Conservation (phyloP, 2,888 invertebrate genomes). For the Eurytoma californica region DNA sequence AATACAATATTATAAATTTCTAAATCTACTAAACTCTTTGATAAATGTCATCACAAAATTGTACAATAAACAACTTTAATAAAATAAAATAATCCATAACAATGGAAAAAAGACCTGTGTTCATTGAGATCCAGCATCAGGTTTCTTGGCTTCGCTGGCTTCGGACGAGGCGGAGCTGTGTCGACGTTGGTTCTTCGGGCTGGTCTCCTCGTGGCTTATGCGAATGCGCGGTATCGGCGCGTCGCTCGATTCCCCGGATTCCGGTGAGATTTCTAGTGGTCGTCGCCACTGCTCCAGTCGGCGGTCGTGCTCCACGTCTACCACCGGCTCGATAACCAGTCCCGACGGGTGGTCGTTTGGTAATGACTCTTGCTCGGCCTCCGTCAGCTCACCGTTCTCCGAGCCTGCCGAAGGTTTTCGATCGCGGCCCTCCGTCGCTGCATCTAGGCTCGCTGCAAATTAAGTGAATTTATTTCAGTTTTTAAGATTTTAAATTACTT, state of each 20-base stretch:
- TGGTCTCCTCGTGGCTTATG: slow-evolving; percentile 39
- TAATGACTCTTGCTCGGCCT: slow-evolving; percentile 64
- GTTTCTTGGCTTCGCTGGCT: neutral
- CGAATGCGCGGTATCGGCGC: slow-evolving; percentile 34
- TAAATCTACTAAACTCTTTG: too few species aligned
- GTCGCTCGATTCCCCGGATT: slow-evolving; percentile 29
- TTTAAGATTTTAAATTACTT: neutral
- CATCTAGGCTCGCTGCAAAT: neutral
- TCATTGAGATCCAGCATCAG: neutral
- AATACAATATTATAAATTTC: too few species aligned
- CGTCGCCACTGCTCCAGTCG: slow-evolving; percentile 19
- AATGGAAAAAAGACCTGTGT: too few species aligned
- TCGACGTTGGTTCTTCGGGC: neutral
- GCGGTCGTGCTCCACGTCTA: neutral
- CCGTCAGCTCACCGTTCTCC: slow-evolving; percentile 65
- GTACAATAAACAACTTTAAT: neutral
- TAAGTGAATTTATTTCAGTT: too few species aligned
- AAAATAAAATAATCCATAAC: too few species aligned
- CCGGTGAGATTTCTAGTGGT: slow-evolving; percentile 11
- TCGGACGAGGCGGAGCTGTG: neutral
- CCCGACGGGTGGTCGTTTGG: slow-evolving; percentile 59
- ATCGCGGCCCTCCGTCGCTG: slow-evolving; percentile 51
- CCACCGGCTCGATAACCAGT: neutral
- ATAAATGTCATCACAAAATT: neutral
- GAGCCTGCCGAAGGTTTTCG: slow-evolving; percentile 65